phyloP scores from a whole-genome alignment of 2,113 vertebrate genomes.

The Pelvicachromis taeniatus region DNA sequence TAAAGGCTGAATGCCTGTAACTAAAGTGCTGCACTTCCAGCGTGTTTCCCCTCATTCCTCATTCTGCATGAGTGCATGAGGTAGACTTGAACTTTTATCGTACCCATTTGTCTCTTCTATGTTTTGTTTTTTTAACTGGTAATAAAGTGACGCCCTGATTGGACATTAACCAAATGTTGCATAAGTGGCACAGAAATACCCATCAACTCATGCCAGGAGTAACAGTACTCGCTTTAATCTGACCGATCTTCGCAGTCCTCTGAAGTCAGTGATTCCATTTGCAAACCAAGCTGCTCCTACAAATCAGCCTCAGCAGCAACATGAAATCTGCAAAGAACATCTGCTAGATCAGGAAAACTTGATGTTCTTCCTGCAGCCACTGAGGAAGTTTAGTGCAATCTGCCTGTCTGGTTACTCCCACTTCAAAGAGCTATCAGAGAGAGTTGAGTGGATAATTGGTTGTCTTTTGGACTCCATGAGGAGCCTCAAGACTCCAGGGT shows the following conservation, averaged over 20 bases:
- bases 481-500: conserved; percentile 35
- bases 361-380: neutral
- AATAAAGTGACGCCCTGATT: neutral
- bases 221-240: neutral
- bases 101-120: neutral
- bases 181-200: accelerated
- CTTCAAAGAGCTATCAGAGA: neutral
- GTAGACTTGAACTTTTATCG: accelerated
- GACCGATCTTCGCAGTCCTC: neutral
- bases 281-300: neutral
- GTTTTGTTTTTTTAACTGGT: neutral
- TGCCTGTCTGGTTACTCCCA: neutral
- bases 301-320: neutral
- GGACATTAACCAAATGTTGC: neutral
- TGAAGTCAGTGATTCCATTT: neutral
- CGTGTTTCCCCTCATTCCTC: neutral
- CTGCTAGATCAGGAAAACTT: neutral
- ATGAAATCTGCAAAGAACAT: neutral
- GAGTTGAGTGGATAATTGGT: conserved; percentile 33
- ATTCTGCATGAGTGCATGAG: neutral
- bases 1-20: neutral
- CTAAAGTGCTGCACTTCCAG: neutral
- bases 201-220: accelerated
- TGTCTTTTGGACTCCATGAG: conserved; percentile 33
- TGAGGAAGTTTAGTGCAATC: neutral